Percentiles rank a stretch among this genome's conserved stretches.
Conservation (phyloP, 2,113 vertebrate genomes). For the Chelonoidis abingdonii region DNA sequence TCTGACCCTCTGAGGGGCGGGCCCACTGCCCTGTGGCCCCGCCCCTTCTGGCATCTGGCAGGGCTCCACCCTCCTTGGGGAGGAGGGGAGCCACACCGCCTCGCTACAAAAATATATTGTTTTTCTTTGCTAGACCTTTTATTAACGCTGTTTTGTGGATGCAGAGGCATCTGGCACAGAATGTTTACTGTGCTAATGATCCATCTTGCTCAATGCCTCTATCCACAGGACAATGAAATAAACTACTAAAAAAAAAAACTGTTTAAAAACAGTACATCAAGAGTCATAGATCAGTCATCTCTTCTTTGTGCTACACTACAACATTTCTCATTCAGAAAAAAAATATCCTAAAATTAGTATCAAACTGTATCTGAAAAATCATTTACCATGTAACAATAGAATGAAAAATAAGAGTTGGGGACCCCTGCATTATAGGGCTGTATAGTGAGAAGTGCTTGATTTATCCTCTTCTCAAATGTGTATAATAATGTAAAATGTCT, state of each 20-base stretch:
- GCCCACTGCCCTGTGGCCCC: too few species aligned
- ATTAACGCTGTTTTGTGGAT: neutral
- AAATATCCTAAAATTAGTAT: constrained; percentile 11
- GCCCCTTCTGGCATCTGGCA: too few species aligned
- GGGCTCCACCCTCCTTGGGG: too few species aligned
- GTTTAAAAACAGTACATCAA: neutral
- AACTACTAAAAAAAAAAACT: neutral
- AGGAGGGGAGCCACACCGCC: too few species aligned
- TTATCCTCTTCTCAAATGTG: constrained; percentile 15
- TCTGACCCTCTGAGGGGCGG: too few species aligned
- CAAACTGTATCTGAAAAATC: constrained; percentile 1
- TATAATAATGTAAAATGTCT: neutral
- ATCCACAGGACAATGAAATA: neutral
- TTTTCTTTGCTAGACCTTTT: neutral
- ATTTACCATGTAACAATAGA: constrained; percentile 46
- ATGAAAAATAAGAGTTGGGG: neutral
- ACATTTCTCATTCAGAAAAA: constrained; percentile 11
- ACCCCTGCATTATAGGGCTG: neutral
- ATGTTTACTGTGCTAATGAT: neutral
- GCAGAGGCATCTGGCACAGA: neutral
- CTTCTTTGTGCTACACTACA: neutral
- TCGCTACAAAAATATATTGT: neutral
- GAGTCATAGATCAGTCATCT: neutral
- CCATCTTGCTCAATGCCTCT: neutral
- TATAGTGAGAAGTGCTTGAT: rapidly evolving